Base-by-base conservation (phyloP, 2,888 invertebrate genomes). In the Branchipolynoe longqiensis region DNA sequence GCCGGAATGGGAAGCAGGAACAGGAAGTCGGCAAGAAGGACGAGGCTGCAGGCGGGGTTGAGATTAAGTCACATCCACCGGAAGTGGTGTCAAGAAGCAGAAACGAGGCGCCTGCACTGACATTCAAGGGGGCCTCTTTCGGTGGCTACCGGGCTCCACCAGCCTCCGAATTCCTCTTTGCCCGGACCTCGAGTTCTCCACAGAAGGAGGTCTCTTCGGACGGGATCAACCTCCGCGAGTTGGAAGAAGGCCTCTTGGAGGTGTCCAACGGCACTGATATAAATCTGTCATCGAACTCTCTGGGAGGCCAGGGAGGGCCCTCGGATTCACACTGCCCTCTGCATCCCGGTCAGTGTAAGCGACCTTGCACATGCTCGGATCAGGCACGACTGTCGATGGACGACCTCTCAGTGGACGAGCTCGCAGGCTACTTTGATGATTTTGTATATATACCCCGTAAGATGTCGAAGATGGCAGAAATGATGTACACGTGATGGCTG, bases 401-500 rank as follows among this genome's bases (percentile, higher is more conserved):
- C 90, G 98, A 98, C 95, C 96, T 97, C 83, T 97, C 97, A 74
- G 98, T 98, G 91, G 97, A 98, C 94, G 98, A 98, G 94, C 95
- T 98, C 91, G 98, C 98, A 87, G 97, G 97, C 93, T 98, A 98
- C 94, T 98, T 98, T 94, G 98, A 98, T 94, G 97, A 97, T 88
- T 96, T 97, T 94, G 97, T 98, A 89, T 97, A 98, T 95, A 98
- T 98, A 95, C 98, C 98, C 89, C 98, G 98, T 94, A 98, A 98
- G 94, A 98, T 98, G 98, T 98, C 98, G 78, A 96, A 96, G 86
- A 98, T 98, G 98, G 98, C 98, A 86, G 98, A 98, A 95, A 98
- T 98, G 98, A 98, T 98, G 98, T 98, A 98, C 93, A 98, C 97
- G 25, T 93, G 88, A 90, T 84, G 58, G 54, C 1, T 2, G 48